These are phyloP conservation scores for Biston betularia DNA, from an alignment of 2,888 invertebrate species.

Conservation along the genomic window DNA sequence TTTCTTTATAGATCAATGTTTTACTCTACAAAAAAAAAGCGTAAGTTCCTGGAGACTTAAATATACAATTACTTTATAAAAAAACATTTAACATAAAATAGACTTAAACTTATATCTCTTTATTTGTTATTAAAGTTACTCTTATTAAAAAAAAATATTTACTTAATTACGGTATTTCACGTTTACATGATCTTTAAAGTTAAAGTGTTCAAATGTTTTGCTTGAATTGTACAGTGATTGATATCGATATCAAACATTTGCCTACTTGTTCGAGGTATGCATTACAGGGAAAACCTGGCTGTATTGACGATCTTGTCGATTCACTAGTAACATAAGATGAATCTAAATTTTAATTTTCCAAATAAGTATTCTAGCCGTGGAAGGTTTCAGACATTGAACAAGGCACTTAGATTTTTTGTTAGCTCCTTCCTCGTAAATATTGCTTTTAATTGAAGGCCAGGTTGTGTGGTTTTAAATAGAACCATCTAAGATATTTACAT, in stretches of 20 bases:
- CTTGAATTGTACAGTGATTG: neutral
- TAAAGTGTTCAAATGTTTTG: slow-evolving; percentile 18
- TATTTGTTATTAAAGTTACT: neutral
- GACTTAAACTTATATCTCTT: too few relatives aligned
- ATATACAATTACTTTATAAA: too few relatives aligned
- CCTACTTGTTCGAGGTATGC: slow-evolving; percentile 6
- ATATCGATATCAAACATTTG: slow-evolving; percentile 14
- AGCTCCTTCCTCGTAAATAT: slow-evolving; percentile 52
- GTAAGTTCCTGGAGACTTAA: too few relatives aligned
- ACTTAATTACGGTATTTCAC: slow-evolving; percentile 3
- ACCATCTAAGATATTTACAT: slow-evolving; percentile 52
- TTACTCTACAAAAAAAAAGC: too few relatives aligned
- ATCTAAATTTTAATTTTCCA: slow-evolving; percentile 7
- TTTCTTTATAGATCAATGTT: too few relatives aligned
- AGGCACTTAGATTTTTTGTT: slow-evolving; percentile 55
- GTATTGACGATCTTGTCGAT: slow-evolving; percentile 10
- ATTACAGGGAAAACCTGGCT: slow-evolving; percentile 33
- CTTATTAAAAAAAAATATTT: neutral
- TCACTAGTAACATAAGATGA: slow-evolving; percentile 26
- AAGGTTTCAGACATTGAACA: slow-evolving; percentile 42
- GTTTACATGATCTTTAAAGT: neutral
- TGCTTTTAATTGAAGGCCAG: slow-evolving; percentile 61
- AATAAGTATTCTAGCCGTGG: slow-evolving; percentile 23
- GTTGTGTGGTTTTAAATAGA: slow-evolving; percentile 62
- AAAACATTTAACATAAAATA: too few relatives aligned